A percentile compares a stretch with the other conserved stretches of the same genome.
Conservation (phyloP, 2,113 vertebrate genomes). For the Regulus satrapa region DNA sequence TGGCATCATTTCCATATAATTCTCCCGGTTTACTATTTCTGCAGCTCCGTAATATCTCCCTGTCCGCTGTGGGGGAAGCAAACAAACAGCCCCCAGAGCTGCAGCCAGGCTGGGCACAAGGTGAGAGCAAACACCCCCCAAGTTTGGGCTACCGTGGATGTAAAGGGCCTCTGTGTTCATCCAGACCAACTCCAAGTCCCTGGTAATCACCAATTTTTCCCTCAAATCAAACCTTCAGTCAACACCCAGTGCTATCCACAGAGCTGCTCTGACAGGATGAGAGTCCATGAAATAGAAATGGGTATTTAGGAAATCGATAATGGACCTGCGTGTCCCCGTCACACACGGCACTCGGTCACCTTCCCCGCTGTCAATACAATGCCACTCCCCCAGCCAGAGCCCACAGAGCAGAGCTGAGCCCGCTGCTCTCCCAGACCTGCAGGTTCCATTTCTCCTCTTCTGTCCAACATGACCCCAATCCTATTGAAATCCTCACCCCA, state of each 20-base stretch:
- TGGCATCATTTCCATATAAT: constrained; percentile 22
- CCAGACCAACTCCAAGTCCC: background rate
- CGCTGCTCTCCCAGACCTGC: background rate
- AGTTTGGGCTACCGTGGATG: background rate
- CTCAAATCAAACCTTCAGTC: background rate
- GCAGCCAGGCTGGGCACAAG: background rate
- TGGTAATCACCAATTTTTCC: background rate
- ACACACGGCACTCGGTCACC: background rate
- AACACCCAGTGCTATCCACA: background rate
- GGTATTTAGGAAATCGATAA: background rate
- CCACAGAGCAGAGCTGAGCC: background rate
- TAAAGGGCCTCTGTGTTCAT: background rate
- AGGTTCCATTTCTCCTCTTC: background rate
- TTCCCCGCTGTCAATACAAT: background rate
- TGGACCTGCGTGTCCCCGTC: background rate
- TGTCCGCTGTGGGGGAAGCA: background rate
- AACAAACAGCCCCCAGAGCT: background rate
- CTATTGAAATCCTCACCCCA: background rate
- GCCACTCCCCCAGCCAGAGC: background rate
- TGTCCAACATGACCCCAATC: background rate
- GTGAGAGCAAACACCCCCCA: background rate
- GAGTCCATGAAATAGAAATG: background rate
- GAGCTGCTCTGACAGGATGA: background rate
- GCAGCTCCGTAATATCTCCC: background rate
- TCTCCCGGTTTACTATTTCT: constrained; percentile 24